Percentiles rank a stretch among this genome's conserved stretches.
Evolutionary conservation across 2,888 invertebrate species (phyloP).

Genomic region (Sisyra nigra): DNA sequence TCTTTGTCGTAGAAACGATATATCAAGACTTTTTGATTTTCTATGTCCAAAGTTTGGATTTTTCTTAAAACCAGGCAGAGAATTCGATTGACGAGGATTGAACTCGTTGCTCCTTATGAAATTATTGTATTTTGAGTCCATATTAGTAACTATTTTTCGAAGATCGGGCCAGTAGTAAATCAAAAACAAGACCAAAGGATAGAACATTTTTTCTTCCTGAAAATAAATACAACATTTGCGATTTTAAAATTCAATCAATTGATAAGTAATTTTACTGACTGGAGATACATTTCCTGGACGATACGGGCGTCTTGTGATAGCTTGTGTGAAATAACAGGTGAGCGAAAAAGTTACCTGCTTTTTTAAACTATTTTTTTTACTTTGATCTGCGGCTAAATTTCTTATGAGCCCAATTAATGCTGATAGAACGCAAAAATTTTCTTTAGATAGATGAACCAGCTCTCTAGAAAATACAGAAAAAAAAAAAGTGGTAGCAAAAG

Average conservation of each 20-base stretch:
- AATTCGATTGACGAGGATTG: too few species aligned
- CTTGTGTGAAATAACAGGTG: conserved; percentile 3
- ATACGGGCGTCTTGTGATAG: background rate
- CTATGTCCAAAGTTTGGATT: too few species aligned
- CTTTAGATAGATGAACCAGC: background rate
- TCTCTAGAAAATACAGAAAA: background rate
- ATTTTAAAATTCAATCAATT: background rate
- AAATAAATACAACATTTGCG: background rate
- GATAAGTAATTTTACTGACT: background rate
- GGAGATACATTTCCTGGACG: conserved; percentile 1
- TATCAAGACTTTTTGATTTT: too few species aligned
- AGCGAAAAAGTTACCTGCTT: conserved; percentile 1
- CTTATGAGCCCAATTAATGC: conserved; percentile 4
- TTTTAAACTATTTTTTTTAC: background rate
- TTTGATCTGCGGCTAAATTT: background rate
- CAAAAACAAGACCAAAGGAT: conserved; percentile 1
- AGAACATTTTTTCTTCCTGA: background rate
- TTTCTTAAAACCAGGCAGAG: too few species aligned
- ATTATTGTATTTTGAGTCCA: too few species aligned
- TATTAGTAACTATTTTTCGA: background rate
- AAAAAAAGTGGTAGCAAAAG: too few species aligned
- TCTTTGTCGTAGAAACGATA: too few species aligned
- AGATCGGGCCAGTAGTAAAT: conserved; percentile 3
- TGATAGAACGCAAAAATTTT: conserved; percentile 2
- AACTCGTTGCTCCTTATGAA: too few species aligned